Conservation (phyloP, 37 sponge, comb jelly and placozoan genomes). For the Ephydatia muelleri region DNA sequence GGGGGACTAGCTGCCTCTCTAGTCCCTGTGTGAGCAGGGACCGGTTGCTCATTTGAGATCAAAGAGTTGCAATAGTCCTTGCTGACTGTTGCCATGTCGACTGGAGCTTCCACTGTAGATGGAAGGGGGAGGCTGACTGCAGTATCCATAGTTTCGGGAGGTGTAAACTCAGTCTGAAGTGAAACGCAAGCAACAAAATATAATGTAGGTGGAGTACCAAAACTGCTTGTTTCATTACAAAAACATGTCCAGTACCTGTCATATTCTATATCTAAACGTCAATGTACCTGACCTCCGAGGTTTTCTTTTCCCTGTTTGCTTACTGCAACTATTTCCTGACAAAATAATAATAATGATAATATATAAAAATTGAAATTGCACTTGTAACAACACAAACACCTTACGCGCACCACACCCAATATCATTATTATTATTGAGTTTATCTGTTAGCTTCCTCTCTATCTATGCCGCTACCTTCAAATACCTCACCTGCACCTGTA, state of each 20-base stretch:
- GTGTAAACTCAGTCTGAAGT: neutral
- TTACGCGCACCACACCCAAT: too few relatives aligned
- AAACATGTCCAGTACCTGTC: too few relatives aligned
- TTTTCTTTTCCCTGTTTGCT: neutral
- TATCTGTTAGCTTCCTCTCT: neutral
- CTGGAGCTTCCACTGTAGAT: neutral
- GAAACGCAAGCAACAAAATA: neutral
- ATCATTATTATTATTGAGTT: too few relatives aligned
- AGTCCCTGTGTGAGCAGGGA: neutral
- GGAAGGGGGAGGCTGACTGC: neutral
- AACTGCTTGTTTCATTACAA: too few relatives aligned
- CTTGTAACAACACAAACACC: too few relatives aligned
- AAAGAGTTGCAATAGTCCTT: slow-evolving; percentile 62
- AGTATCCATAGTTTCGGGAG: neutral
- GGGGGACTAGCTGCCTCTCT: neutral
- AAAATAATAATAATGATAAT: too few relatives aligned
- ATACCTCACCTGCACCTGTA: neutral
- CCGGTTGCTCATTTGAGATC: slow-evolving; percentile 12
- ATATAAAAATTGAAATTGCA: too few relatives aligned
- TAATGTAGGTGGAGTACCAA: too few relatives aligned
- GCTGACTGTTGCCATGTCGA: neutral
- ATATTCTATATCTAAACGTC: neutral
- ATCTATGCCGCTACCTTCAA: neutral
- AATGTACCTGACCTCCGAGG: neutral
- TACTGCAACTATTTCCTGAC: neutral